phyloP scores from a whole-genome alignment of 2,113 vertebrate species.

The Macaca mulatta region DNA sequence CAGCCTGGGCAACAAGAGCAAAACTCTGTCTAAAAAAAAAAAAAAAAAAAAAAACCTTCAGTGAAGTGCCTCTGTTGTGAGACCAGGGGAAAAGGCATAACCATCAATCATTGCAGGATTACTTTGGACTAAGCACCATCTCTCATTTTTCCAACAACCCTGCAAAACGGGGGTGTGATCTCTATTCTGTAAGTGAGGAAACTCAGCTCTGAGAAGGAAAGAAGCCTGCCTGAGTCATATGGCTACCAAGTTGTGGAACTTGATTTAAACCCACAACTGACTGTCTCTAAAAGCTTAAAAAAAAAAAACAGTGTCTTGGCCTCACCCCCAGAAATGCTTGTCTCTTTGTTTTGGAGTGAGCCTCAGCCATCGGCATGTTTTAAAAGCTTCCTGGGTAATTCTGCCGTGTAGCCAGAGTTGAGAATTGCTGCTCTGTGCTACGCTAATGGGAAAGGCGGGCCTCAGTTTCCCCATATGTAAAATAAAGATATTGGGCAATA shows the following conservation, averaged over 20 bases:
- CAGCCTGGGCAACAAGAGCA: no score
- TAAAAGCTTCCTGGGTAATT: not conserved
- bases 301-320: not conserved
- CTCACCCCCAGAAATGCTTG: not conserved
- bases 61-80: not conserved
- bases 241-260: not conserved
- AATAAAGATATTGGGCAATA: not conserved
- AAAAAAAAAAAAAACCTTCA: not conserved
- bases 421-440: not conserved
- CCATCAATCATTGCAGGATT: not conserved
- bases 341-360: not conserved
- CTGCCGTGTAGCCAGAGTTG: not conserved
- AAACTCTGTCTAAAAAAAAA: no score
- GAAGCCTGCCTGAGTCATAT: not conserved
- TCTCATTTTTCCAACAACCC: not conserved
- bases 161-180: rapidly evolving
- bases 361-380: not conserved
- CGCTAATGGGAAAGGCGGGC: not conserved
- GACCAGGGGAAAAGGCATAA: not conserved
- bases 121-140: not conserved
- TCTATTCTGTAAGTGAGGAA: not conserved
- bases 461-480: not conserved
- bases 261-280: not conserved
- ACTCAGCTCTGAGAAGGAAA: rapidly evolving
- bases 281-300: not conserved